Conservation (phyloP, 2,888 invertebrate genomes). For the Cylindroiulus punctatus region DNA sequence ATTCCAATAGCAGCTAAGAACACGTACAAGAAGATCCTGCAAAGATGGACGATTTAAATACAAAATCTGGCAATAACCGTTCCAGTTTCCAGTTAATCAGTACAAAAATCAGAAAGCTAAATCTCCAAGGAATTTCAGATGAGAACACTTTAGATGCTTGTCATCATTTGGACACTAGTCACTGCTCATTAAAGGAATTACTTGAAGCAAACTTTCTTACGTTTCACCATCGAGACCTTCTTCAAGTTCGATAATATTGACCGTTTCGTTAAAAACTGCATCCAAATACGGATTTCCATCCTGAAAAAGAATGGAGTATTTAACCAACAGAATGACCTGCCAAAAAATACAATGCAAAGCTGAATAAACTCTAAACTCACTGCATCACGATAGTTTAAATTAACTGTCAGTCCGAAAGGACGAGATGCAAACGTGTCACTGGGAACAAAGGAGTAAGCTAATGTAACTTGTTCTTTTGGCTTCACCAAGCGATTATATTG, state of each 20-base stretch:
- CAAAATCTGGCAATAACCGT: neutral
- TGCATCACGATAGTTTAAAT: conserved; percentile 87
- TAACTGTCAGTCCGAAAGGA: conserved; percentile 94
- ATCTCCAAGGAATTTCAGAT: neutral
- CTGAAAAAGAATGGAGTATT: conserved; percentile 63
- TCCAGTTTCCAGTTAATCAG: neutral
- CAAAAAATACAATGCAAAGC: neutral
- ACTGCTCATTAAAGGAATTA: neutral
- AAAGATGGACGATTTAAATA: conserved; percentile 2
- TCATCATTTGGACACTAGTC: neutral
- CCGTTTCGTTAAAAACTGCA: conserved; percentile 97
- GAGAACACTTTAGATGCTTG: conserved; percentile 30
- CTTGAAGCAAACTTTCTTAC: conserved; percentile 61
- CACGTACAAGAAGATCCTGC: conserved; percentile 90
- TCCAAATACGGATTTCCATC: conserved; percentile 78
- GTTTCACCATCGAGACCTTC: conserved; percentile 98
- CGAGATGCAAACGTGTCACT: conserved; percentile 96
- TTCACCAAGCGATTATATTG: conserved; percentile 88
- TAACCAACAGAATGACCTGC: neutral
- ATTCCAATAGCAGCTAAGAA: conserved; percentile 91
- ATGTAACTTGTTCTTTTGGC: conserved; percentile 91
- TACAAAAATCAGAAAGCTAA: neutral
- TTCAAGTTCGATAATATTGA: conserved; percentile 94
- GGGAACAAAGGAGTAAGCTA: conserved; percentile 93
- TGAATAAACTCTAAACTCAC: conserved; percentile 66